phyloP scores from a whole-genome alignment of 2,113 vertebrate species.

The Butorides virescens region DNA sequence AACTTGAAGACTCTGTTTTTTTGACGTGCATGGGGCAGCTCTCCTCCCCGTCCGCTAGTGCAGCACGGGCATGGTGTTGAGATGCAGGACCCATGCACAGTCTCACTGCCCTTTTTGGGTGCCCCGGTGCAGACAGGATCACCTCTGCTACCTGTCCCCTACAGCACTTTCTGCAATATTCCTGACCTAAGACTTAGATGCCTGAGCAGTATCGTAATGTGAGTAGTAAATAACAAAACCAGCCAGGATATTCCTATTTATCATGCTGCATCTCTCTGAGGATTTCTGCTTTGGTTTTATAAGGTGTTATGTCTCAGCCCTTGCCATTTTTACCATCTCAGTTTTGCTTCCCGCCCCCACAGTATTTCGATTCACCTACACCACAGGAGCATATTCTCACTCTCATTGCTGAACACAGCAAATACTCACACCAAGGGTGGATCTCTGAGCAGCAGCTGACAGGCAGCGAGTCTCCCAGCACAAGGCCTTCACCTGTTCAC shows the following conservation, averaged over 20 bases:
- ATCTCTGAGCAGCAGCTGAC: background rate
- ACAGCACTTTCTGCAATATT: background rate
- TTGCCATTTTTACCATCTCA: background rate
- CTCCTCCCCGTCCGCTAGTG: fast-evolving
- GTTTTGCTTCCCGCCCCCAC: background rate
- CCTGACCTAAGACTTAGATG: background rate
- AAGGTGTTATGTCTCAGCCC: background rate
- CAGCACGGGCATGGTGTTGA: fast-evolving
- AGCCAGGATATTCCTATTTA: background rate
- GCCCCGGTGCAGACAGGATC: background rate
- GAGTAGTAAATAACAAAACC: background rate
- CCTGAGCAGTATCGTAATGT: fast-evolving
- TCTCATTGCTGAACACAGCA: fast-evolving
- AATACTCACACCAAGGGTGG: background rate
- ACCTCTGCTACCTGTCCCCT: background rate
- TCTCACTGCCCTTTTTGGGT: background rate
- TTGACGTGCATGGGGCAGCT: background rate
- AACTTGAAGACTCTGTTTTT: background rate
- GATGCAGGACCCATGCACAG: background rate
- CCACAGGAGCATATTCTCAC: fast-evolving
- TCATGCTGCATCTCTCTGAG: background rate
- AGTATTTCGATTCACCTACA: background rate
- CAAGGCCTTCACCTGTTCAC: background rate
- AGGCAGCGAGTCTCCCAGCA: background rate
- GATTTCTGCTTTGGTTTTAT: background rate